Base-by-base conservation (phyloP, 2,797 vertebrate genomes). In the Poecile montanus region DNA sequence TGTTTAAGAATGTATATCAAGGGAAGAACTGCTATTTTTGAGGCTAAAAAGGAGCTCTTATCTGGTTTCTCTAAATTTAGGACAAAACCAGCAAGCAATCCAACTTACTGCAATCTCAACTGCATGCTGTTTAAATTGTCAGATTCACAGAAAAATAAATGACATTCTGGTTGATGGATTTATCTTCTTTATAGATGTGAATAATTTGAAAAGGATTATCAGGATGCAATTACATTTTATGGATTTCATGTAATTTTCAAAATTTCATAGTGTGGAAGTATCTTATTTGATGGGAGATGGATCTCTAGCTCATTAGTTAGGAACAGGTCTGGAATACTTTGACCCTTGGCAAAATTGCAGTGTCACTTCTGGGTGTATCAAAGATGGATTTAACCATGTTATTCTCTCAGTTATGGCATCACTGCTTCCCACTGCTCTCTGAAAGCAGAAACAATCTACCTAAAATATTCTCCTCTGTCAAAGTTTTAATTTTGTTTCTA, bases 401-500 rank as follows among this genome's bases (percentile, higher is more conserved):
- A 63, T 22, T 86, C 80, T 79, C 71, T 84, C 58, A 65, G 51
- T 86, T 81, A 38, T 0, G 0, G 63, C 66, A 57, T 63, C 32
- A 9, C 34, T 60, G 53, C 71, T 82, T 94, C 81, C 65, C 72
- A 74, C 40, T 40, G 78, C 51, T 88, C 83, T 65, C 71, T 73
- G 63, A 90, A 96, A 91, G 67, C 73, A 76, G 76, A 92, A 95
- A 57, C 29, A 79, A 88, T 50, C 63, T 48, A 44, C 73, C 16
- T 29, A 76, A 95, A 95, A 88, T 78, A 88, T 74, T 88, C 66
- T 92, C 62, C 48, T 40, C 76, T 70, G 62, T 62, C 79, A 65
- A 71, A 84, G 51, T 86, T 94, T 96, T 82, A 94, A 91, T 94
- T 93, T 84, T 75, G 34, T 91, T 94, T 88, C 74, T 50, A 45